Conservation (phyloP, 64 coral and sea anemone species). For the Pachyseris speciosa region DNA sequence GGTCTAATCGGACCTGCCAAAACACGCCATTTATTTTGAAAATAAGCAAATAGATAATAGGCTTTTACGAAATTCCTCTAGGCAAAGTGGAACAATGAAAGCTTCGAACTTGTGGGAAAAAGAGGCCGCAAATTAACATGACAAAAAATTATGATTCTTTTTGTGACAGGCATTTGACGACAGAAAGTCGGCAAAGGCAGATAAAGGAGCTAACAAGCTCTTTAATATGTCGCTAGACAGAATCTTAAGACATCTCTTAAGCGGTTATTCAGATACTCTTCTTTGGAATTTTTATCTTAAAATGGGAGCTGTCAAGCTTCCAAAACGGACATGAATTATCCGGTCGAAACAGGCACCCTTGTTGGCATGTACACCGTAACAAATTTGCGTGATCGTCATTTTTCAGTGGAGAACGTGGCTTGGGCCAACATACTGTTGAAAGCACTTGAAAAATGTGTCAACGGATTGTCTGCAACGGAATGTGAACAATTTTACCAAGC, state of each 20-base stretch:
- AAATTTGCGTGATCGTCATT: constrained; percentile 22
- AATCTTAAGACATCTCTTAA: background rate
- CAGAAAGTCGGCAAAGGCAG: constrained; percentile 10
- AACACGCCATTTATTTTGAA: constrained; percentile 31
- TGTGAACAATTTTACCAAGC: constrained; percentile 7
- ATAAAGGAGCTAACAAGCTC: constrained; percentile 3
- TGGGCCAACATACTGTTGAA: background rate
- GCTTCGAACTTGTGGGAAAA: background rate
- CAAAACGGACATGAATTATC: background rate
- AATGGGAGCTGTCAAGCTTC: background rate
- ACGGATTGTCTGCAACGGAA: background rate
- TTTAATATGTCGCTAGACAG: background rate
- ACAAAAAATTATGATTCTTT: constrained; percentile 12
- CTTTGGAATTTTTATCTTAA: background rate
- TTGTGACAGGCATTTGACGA: background rate
- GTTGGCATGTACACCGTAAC: background rate
- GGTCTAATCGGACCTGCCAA: constrained; percentile 13
- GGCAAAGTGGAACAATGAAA: constrained; percentile 2
- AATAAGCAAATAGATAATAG: constrained; percentile 33
- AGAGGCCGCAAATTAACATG: constrained; percentile 2
- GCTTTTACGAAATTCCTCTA: constrained; percentile 24
- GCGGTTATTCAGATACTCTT: background rate
- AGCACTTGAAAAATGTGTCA: constrained; percentile 3
- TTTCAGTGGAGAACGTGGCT: too few species aligned
- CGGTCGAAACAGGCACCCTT: background rate